phyloP scores from a whole-genome alignment of 2,888 invertebrate genomes.

The Heliconius erato region DNA sequence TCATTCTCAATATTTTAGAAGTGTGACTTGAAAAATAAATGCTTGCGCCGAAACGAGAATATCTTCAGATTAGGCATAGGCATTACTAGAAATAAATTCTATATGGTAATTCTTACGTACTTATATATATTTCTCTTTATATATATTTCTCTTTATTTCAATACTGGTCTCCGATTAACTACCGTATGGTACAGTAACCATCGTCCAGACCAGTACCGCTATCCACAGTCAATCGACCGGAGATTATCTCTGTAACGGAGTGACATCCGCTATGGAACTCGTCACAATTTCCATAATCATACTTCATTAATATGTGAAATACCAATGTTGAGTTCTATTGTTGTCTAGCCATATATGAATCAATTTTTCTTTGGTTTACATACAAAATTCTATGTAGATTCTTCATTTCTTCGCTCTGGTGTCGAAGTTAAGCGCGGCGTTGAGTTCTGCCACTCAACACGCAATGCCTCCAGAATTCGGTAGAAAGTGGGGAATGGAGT shows the following conservation, averaged over 20 bases:
- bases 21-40: too few species aligned
- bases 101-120: background rate
- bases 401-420: too few species aligned
- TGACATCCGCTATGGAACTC: constrained; percentile 62
- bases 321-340: constrained; percentile 8
- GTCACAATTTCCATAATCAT: constrained; percentile 39
- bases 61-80: too few species aligned
- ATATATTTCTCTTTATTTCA: background rate
- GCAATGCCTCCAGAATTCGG: too few species aligned
- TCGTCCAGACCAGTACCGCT: constrained; percentile 58
- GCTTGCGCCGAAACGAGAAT: too few species aligned
- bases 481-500: too few species aligned
- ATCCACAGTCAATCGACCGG: constrained; percentile 71
- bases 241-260: constrained; percentile 78
- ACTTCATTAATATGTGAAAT: constrained; percentile 27
- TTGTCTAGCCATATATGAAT: background rate
- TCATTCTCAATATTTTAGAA: too few species aligned
- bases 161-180: background rate
- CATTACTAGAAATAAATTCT: background rate
- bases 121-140: too few species aligned
- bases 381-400: too few species aligned
- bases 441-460: too few species aligned
- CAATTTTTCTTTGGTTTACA: background rate
- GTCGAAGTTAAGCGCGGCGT: too few species aligned
- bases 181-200: constrained; percentile 1